Percentiles rank a stretch among this genome's conserved stretches.
These are phyloP conservation scores for Lichenostomus cassidix DNA, from an alignment of 2,113 vertebrate genomes.

Conservation along the genomic window DNA sequence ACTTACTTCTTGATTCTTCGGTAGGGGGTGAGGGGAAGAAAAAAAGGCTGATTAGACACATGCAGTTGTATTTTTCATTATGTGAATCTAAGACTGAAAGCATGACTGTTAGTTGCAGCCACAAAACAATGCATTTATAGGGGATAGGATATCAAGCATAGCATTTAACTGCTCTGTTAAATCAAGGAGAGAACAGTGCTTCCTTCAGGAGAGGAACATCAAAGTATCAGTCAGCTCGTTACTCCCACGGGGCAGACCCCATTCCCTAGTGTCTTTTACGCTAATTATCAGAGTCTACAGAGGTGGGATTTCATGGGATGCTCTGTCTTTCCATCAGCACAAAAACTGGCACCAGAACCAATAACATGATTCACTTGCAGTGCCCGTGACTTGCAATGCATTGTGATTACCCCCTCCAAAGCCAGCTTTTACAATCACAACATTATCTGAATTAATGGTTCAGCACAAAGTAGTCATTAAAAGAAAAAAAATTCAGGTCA, in stretches of 20 bases:
- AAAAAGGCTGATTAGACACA: conserved; percentile 46
- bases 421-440: neutral
- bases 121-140: neutral
- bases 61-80: conserved; percentile 41
- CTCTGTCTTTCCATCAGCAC: neutral
- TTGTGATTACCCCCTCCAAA: neutral
- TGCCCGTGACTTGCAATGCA: neutral
- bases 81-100: conserved; percentile 35
- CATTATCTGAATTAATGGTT: neutral
- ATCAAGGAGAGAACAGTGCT: neutral
- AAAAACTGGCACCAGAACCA: neutral
- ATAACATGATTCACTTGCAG: neutral
- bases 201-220: neutral
- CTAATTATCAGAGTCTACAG: neutral
- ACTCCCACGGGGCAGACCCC: neutral
- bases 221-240: neutral
- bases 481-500: neutral
- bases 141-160: neutral
- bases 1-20: conserved; percentile 81
- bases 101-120: conserved; percentile 38
- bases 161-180: neutral
- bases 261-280: neutral
- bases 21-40: neutral
- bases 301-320: neutral
- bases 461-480: neutral